These are phyloP conservation scores for Aphaenogaster floridana DNA, from an alignment of 1,140 invertebrate species.

Conservation along the genomic window DNA sequence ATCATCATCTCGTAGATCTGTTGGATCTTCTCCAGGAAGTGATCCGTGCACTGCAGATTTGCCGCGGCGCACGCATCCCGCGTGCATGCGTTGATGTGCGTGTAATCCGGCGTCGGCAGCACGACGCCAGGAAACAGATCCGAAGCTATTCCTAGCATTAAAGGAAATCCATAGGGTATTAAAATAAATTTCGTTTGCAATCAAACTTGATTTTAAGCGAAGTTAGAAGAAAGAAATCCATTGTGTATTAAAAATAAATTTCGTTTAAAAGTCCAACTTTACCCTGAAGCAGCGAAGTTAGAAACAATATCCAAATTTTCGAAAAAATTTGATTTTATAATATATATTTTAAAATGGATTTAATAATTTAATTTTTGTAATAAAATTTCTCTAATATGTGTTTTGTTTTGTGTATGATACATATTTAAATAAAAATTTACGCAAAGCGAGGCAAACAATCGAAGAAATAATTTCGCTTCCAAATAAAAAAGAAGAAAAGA, in stretches of 20 bases:
- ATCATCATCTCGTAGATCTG: conserved; percentile 99
- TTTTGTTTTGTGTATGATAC: background rate
- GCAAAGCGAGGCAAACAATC: background rate
- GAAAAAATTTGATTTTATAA: no score
- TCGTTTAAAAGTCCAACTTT: background rate
- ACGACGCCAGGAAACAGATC: conserved; percentile 96
- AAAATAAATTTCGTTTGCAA: conserved; percentile 66
- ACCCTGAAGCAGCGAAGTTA: no score
- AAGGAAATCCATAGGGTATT: conserved; percentile 82
- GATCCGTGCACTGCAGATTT: conserved; percentile 94
- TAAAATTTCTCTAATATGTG: background rate
- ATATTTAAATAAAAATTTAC: background rate
- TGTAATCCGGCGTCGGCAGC: conserved; percentile 92
- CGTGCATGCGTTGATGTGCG: conserved; percentile 87
- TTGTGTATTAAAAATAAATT: background rate
- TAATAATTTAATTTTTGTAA: background rate
- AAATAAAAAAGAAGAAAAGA: background rate
- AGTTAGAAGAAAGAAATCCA: conserved; percentile 16
- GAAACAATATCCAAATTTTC: no score
- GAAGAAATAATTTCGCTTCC: background rate
- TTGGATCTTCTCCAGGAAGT: conserved; percentile 96
- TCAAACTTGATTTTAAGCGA: no score
- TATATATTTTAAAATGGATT: no score
- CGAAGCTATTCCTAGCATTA: conserved; percentile 90
- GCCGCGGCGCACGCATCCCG: conserved; percentile 90